Evolutionary conservation across 2,797 vertebrate genomes (phyloP).

Genomic region (Gastrophryne carolinensis): DNA sequence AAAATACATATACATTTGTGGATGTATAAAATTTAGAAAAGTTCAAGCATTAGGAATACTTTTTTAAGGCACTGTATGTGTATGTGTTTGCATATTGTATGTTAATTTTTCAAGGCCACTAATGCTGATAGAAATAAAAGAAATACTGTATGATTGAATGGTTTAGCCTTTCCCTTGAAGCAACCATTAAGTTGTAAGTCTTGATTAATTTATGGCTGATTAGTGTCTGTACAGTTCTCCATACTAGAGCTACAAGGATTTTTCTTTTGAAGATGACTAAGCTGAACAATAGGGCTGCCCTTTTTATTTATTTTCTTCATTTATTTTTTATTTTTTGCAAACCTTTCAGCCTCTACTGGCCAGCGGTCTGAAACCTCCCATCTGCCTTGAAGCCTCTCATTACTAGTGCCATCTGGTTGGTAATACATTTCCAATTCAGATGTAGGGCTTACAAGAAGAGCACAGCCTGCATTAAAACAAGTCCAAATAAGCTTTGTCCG

Average conservation of each 20-base stretch:
- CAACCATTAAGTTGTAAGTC: not conserved
- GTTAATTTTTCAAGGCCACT: too few species aligned
- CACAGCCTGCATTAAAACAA: conserved; percentile 1
- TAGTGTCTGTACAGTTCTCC: not conserved
- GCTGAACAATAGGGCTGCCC: not conserved
- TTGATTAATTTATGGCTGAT: not conserved
- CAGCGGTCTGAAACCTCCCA: conserved; percentile 37
- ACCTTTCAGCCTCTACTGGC: conserved; percentile 42
- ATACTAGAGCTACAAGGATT: not conserved
- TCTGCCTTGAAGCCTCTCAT: conserved; percentile 47
- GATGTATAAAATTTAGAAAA: too few species aligned
- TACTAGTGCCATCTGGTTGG: conserved; percentile 49
- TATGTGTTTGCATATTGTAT: too few species aligned
- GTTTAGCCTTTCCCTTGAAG: too few species aligned
- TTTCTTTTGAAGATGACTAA: conserved; percentile 30
- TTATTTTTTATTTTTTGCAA: conserved; percentile 18
- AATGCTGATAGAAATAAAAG: too few species aligned
- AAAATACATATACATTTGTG: too few species aligned
- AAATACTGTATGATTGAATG: too few species aligned
- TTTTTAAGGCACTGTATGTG: too few species aligned
- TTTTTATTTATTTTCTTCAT: too few species aligned
- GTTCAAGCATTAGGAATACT: too few species aligned
- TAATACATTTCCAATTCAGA: conserved; percentile 41
- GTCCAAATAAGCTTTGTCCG: conserved; percentile 7
- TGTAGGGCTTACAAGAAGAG: conserved; percentile 15